These are phyloP conservation scores for Scortum barcoo DNA, from an alignment of 2,113 vertebrate species.

Conservation along the genomic window DNA sequence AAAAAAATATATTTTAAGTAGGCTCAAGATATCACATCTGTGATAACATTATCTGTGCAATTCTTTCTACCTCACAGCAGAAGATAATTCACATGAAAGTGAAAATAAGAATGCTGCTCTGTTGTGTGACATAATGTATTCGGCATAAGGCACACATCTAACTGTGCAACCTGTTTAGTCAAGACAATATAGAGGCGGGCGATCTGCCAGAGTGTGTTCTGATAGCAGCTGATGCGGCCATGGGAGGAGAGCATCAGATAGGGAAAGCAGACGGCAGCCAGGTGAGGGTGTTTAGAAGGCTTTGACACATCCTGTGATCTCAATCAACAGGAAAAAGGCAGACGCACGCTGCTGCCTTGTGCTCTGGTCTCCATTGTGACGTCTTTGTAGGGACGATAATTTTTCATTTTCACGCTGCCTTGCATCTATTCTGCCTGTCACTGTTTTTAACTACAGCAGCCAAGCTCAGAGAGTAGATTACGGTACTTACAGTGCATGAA, in stretches of 20 bases:
- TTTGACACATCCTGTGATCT: slow-evolving; percentile 73
- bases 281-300: slow-evolving; percentile 69
- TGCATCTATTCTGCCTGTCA: slow-evolving; percentile 86
- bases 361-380: slow-evolving; percentile 72
- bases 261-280: slow-evolving; percentile 50
- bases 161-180: slow-evolving; percentile 68
- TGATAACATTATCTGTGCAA: slow-evolving; percentile 55
- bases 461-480: slow-evolving; percentile 91
- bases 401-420: slow-evolving; percentile 74
- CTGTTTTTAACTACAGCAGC: slow-evolving; percentile 87
- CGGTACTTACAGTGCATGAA: slow-evolving; percentile 92
- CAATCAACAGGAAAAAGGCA: slow-evolving; percentile 71
- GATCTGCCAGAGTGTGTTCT: slow-evolving; percentile 40
- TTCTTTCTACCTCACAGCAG: slow-evolving; percentile 39
- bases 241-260: slow-evolving; percentile 70
- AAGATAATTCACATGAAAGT: slow-evolving; percentile 56
- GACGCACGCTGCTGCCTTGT: background rate
- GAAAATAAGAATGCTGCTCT: slow-evolving; percentile 29
- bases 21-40: slow-evolving; percentile 56
- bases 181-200: slow-evolving; percentile 57
- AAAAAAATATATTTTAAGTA: slow-evolving; percentile 66
- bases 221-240: slow-evolving; percentile 55
- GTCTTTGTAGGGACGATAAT: slow-evolving; percentile 77
- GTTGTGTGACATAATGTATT: slow-evolving; percentile 52
- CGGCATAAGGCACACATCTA: slow-evolving; percentile 48